Evolutionary conservation across 2,888 invertebrate genomes (phyloP).

Genomic region (Diplazon laetatorius): DNA sequence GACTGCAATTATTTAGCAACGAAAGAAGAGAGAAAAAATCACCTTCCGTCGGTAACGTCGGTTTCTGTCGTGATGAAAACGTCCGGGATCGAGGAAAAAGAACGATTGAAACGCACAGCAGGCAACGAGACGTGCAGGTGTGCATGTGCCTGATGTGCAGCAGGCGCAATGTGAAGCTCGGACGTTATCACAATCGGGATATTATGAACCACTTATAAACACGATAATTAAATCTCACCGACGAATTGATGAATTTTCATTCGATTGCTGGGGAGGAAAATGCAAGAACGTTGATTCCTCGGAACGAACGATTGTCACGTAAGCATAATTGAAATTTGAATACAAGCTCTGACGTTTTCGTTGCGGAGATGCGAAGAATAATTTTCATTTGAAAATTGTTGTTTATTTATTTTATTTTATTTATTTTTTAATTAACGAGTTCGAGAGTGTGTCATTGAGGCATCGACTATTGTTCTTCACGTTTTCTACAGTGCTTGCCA

Average conservation of each 20-base stretch:
- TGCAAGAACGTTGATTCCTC: not conserved
- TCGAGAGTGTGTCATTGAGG: not conserved
- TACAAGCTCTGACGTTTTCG: not conserved
- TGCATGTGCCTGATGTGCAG: not conserved
- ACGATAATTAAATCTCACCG: not conserved
- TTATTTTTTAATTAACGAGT: no score
- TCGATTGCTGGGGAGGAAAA: not conserved
- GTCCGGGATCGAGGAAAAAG: not conserved
- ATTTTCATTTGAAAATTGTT: no score
- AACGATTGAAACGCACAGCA: not conserved
- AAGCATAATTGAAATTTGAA: not conserved
- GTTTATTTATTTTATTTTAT: no score
- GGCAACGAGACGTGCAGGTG: not conserved
- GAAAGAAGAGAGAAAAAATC: no score
- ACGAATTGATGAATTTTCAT: not conserved
- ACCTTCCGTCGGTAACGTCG: constrained; percentile 22
- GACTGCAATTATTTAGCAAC: not conserved
- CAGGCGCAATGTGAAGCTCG: not conserved
- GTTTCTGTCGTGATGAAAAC: constrained; percentile 13
- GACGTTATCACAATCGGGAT: no score
- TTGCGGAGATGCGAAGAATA: not conserved
- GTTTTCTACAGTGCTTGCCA: no score
- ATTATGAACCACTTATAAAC: no score
- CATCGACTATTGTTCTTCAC: constrained; percentile 8
- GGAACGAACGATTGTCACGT: not conserved